Base-by-base conservation (phyloP, 2,797 vertebrate genomes). In the Acomys russatus region DNA sequence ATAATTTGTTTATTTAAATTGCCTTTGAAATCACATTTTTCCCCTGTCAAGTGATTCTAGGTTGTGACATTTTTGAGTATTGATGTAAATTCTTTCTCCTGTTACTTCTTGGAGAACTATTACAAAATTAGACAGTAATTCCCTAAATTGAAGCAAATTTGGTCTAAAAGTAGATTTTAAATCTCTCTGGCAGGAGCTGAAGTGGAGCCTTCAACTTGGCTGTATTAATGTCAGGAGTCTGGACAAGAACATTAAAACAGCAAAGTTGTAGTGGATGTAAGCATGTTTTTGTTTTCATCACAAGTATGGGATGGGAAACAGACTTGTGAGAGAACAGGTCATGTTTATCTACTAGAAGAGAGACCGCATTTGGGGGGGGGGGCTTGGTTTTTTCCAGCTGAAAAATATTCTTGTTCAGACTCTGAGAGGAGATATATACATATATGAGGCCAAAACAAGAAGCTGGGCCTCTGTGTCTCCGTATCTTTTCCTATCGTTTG, bases 21-120 rank as follows among this genome's bases (percentile, higher is more conserved):
- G 17, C 56, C 73, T 96, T 95, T 74, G 38, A 94, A 96, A 92
- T 97, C 49, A 93, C 56, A 92, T 95, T 96, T 28, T 96, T 33
- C 96, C 95, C 49, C 77, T 96, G 92, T 61, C 77, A 94, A 83
- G 28, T 88, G 94, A 96, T 92, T 96, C 68, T 82, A 93, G 38
- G 18, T 89, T 94, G 71, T 95, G 79, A 94, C 86, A 96, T 96
- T 96, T 96, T 82, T 90, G 49, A 28, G 22, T 94, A 96, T 96
- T 94, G 76, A 96, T 86, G 95, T 92, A 92, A 64, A 10, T n/a
- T 92, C 25, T 73, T 71, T 96, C 25, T 85, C 87, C 28, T 93
- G 77, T 80, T 96, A 95, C 9, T 95, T 95, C 77, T 95, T 51
- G 76, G 15, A 66, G 11, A 97, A 87, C 35, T 78, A 94, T 92